Conservation (phyloP, 2,797 vertebrate genomes). For the Todus mexicanus region DNA sequence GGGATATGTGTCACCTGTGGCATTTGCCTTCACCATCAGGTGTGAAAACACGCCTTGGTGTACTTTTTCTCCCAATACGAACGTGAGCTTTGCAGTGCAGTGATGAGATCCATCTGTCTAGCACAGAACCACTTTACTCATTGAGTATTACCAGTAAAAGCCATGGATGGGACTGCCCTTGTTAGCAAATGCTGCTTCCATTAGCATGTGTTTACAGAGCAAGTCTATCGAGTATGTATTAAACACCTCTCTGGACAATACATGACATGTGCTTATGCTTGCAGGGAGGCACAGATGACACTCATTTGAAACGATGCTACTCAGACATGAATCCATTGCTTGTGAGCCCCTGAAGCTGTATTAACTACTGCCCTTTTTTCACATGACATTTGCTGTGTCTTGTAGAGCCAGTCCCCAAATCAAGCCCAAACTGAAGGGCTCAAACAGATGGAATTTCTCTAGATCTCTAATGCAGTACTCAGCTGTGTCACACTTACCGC, state of each 20-base stretch:
- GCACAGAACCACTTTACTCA: neutral
- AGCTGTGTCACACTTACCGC: neutral
- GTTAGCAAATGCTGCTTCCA: neutral
- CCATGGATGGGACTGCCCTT: neutral
- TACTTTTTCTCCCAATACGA: neutral
- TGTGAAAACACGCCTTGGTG: neutral
- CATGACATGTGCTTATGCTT: neutral
- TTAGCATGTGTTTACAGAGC: neutral
- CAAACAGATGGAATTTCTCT: neutral
- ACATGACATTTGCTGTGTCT: neutral
- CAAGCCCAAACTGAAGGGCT: neutral
- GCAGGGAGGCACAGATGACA: neutral
- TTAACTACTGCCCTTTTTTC: neutral
- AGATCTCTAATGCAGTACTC: neutral
- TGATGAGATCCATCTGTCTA: neutral
- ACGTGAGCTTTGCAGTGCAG: neutral
- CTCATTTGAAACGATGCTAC: neutral
- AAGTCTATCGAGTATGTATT: neutral
- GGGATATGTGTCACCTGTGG: neutral
- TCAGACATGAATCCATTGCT: neutral
- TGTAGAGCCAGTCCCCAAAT: neutral
- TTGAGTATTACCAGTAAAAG: neutral
- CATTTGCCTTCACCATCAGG: accelerated
- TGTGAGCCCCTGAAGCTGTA: neutral
- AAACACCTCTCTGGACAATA: neutral